phyloP scores from a whole-genome alignment of 2,797 vertebrate species.

The Platyrinchus mystaceus region DNA sequence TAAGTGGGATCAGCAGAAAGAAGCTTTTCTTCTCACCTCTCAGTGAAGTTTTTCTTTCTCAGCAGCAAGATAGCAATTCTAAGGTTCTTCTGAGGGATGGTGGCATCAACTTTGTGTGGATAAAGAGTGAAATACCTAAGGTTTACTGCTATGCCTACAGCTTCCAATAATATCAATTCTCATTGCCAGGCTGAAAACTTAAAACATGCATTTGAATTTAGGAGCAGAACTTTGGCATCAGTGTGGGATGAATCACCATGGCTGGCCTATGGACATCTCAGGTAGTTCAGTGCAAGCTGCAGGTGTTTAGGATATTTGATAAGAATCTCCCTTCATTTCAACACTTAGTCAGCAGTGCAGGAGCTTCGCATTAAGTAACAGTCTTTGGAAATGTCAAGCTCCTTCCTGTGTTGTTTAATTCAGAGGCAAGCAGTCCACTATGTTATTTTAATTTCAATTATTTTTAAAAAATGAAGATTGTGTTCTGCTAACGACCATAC shows the following conservation, averaged over 20 bases:
- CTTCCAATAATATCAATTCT: neutral
- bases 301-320: neutral
- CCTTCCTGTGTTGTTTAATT: neutral
- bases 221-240: neutral
- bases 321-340: neutral
- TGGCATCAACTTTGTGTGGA: neutral
- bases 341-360: neutral
- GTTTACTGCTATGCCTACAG: neutral
- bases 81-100: neutral
- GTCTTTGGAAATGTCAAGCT: neutral
- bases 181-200: neutral
- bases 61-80: neutral
- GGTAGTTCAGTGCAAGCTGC: neutral
- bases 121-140: neutral
- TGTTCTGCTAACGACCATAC: neutral
- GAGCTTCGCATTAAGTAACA: neutral
- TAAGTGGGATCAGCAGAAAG: neutral
- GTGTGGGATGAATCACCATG: neutral
- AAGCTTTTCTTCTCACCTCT: neutral
- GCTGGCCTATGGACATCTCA: neutral
- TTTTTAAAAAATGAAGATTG: neutral
- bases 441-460: neutral
- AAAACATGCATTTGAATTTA: neutral
- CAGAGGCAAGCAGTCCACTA: neutral
- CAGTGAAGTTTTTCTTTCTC: neutral